phyloP scores from a whole-genome alignment of 2,888 invertebrate genomes.

The Ferdinandea cuprea region DNA sequence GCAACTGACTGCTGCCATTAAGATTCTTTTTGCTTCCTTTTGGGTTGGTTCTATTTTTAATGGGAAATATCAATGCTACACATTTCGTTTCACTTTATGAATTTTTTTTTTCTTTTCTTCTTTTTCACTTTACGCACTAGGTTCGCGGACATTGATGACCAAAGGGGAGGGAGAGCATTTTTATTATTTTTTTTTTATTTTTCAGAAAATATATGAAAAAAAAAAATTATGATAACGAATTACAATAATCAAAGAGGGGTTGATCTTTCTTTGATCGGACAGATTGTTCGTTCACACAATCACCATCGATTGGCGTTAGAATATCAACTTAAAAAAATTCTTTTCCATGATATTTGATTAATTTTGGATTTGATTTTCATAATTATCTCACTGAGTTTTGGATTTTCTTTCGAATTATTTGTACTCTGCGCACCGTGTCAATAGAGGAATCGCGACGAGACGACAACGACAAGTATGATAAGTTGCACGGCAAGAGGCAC shows the following conservation, averaged over 20 bases:
- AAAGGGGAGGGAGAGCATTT: background rate
- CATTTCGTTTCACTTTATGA: constrained; percentile 52
- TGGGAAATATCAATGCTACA: constrained; percentile 58
- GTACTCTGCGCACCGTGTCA: constrained; percentile 66
- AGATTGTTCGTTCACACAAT: constrained; percentile 7
- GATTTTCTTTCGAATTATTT: constrained; percentile 35
- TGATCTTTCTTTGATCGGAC: constrained; percentile 9
- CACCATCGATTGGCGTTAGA: background rate
- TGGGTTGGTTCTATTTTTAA: constrained; percentile 67
- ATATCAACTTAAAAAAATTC: background rate
- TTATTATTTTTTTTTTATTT: too few relatives aligned
- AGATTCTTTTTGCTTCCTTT: constrained; percentile 50
- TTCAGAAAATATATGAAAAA: constrained; percentile 44
- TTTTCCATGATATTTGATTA: constrained; percentile 17
- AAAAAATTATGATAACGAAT: constrained; percentile 53
- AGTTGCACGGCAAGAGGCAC: constrained; percentile 27
- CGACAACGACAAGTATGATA: constrained; percentile 14
- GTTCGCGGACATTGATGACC: constrained; percentile 51
- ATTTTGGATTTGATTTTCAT: constrained; percentile 6
- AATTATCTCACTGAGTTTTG: constrained; percentile 27
- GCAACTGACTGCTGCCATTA: constrained; percentile 48
- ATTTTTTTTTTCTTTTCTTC: constrained; percentile 14
- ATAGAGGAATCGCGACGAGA: constrained; percentile 71
- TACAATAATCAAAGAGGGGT: constrained; percentile 51
- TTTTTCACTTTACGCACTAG: constrained; percentile 60